Conservation (phyloP, 2,113 vertebrate genomes). For the Tyto alba region DNA sequence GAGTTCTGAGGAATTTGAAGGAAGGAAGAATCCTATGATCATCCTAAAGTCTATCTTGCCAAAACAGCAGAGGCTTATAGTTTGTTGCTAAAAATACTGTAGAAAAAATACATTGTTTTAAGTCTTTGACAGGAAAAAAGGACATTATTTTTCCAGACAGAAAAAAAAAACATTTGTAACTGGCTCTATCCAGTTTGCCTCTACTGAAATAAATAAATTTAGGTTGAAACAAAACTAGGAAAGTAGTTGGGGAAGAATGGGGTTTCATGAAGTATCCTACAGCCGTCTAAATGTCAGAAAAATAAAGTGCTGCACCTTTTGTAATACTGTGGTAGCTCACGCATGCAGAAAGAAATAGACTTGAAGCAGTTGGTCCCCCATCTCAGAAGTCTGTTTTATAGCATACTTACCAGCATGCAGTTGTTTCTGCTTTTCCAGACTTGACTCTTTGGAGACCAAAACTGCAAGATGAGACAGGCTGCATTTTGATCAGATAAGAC, state of each 20-base stretch:
- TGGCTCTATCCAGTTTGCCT: background rate
- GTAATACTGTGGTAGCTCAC: background rate
- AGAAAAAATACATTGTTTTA: background rate
- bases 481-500: background rate
- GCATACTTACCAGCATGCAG: background rate
- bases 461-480: background rate
- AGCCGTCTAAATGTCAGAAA: background rate
- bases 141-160: background rate
- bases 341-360: background rate
- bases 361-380: background rate
- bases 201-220: background rate
- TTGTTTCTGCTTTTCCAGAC: background rate
- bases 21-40: background rate
- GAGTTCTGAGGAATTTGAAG: background rate
- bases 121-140: background rate
- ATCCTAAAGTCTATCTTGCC: background rate
- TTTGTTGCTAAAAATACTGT: background rate
- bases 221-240: background rate
- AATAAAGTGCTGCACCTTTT: background rate
- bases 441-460: background rate
- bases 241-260: background rate
- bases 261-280: background rate
- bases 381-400: background rate
- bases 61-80: background rate
- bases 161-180: background rate